Base-by-base conservation (phyloP, 2,797 vertebrate species). In the Choloepus didactylus region DNA sequence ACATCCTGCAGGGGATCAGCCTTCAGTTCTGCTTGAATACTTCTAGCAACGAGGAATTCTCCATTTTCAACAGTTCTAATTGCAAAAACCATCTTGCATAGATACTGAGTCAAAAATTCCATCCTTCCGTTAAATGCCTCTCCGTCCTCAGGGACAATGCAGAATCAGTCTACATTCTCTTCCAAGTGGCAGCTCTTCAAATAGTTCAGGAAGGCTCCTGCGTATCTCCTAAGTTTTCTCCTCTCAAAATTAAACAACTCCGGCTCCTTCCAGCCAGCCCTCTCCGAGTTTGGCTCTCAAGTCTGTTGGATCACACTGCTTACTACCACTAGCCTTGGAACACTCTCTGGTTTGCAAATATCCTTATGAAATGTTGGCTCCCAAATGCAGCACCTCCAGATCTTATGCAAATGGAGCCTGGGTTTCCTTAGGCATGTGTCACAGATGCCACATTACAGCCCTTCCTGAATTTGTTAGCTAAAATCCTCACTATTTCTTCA, bases 381-480 rank as follows among this genome's bases (percentile, higher is more conserved):
- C 29, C 56, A 56, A 56, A 56, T 18, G 18, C 19, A 21, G 19
- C 10, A 23, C 6, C 41, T 38, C 29, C 6, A 15, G 23, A 16
- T 8, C n/a, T 4, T 19, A 19, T 6, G n/a, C 6, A 14, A 44
- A 19, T 4, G 9, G 29, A 49, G 54, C 29, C 16, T 29, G 64
- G 60, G 46, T 60, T 60, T 44, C 72, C 23, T 9, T 0, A 10
- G 7, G 66, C 1, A 3, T 56, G 38, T 72, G 56, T 31, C 27
- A 35, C 23, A 64, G 35, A 2, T 5, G 56, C 56, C 21, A 15
- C 0, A 9, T 4, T 2, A 35, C 9, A 18, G 49, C 2, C 12
- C 18, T 15, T 12, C 18, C 35, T 23, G 31, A 64, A 35, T n/a
- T 27, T 70, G 23, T 15, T 46, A 46, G 12, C 46, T 9, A 38